phyloP scores from a whole-genome alignment of 2,797 vertebrate species.

The Parauchenoglanis ngamensis region DNA sequence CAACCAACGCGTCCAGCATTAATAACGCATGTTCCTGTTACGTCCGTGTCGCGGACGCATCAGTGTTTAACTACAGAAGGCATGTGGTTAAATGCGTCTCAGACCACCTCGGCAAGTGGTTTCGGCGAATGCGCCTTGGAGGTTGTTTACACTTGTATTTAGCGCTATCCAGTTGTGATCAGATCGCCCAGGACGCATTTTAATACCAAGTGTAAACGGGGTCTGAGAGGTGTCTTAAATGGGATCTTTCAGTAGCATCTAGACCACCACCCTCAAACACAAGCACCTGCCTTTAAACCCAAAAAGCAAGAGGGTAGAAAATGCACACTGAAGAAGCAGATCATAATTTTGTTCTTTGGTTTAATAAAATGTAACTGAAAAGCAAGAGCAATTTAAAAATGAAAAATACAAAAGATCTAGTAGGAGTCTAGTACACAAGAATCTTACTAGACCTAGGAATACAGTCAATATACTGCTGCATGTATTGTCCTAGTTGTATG shows the following conservation, averaged over 20 bases:
- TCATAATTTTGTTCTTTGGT: not conserved
- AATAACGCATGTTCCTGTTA: too few relatives aligned
- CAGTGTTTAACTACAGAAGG: too few relatives aligned
- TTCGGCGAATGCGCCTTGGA: too few relatives aligned
- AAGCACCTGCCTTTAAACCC: not conserved
- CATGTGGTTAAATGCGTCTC: too few relatives aligned
- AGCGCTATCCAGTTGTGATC: too few relatives aligned
- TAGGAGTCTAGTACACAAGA: not conserved
- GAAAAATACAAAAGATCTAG: not conserved
- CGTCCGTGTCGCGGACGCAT: too few relatives aligned
- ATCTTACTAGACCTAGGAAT: not conserved
- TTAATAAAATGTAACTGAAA: not conserved
- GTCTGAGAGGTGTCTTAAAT: not conserved
- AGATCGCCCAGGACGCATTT: too few relatives aligned
- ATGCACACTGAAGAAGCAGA: not conserved
- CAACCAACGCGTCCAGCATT: too few relatives aligned
- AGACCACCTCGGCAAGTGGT: too few relatives aligned
- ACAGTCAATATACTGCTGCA: not conserved
- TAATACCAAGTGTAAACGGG: too few relatives aligned
- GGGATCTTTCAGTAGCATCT: not conserved
- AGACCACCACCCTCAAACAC: not conserved
- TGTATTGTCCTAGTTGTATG: not conserved
- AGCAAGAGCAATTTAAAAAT: not conserved
- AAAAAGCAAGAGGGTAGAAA: not conserved
- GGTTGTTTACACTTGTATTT: too few relatives aligned